Evolutionary conservation across 2,797 vertebrate genomes (phyloP).

Genomic region (Pseudochaenichthys georgianus): DNA sequence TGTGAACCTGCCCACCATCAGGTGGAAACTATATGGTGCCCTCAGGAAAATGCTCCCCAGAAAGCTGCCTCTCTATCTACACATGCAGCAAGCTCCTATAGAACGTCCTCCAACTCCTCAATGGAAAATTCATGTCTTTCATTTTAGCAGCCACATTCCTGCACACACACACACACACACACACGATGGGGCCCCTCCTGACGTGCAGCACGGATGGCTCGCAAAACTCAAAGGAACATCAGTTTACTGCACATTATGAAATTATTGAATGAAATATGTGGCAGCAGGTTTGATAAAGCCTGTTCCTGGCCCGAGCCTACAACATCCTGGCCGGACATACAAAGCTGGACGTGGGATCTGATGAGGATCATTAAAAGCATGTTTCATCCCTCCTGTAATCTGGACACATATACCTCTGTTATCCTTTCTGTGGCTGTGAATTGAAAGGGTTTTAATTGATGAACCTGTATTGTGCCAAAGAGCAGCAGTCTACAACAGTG

Average conservation of each 20-base stretch:
- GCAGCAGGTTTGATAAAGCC: slow-evolving; percentile 29
- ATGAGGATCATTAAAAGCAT: slow-evolving; percentile 41
- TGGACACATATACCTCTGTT: not conserved
- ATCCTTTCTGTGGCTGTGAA: not conserved
- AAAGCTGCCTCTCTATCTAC: slow-evolving; percentile 7
- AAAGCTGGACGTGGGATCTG: slow-evolving; percentile 36
- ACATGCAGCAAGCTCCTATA: slow-evolving; percentile 40
- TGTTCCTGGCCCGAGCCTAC: slow-evolving; percentile 16
- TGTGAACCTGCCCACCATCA: slow-evolving; percentile 52
- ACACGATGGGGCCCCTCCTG: slow-evolving; percentile 40
- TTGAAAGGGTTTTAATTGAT: not conserved
- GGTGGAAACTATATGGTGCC: slow-evolving; percentile 51
- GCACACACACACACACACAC: not conserved
- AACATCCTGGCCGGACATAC: slow-evolving; percentile 10
- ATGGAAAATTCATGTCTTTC: slow-evolving; percentile 60
- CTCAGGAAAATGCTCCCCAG: slow-evolving; percentile 18
- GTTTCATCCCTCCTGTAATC: slow-evolving; percentile 15
- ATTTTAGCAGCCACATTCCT: slow-evolving; percentile 63
- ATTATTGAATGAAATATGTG: slow-evolving; percentile 26
- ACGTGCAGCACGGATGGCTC: slow-evolving; percentile 11
- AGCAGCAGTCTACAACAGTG: no score
- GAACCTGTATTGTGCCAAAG: not conserved
- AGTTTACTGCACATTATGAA: slow-evolving; percentile 48
- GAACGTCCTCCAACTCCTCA: slow-evolving; percentile 17
- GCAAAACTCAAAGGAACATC: slow-evolving; percentile 41